Evolutionary conservation across 1,140 invertebrate species (phyloP).

Genomic region (Streblospio benedicti): DNA sequence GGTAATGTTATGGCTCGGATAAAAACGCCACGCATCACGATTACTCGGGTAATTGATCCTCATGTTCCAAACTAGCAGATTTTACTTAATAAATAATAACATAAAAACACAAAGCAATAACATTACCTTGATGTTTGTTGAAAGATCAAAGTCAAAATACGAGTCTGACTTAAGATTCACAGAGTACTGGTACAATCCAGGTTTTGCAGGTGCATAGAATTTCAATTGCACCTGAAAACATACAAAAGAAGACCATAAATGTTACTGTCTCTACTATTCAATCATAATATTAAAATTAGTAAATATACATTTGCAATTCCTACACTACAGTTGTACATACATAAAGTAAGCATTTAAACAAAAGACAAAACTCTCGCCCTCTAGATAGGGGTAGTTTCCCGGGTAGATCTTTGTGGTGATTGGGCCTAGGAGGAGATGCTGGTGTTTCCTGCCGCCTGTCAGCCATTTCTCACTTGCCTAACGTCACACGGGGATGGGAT

Average conservation of each 20-base stretch:
- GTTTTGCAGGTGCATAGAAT: conserved; percentile 89
- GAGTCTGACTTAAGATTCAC: conserved; percentile 91
- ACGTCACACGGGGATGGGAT: too few species aligned
- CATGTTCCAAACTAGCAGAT: not conserved
- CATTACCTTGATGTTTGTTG: conserved; percentile 38
- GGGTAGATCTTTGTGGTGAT: too few species aligned
- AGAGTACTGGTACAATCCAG: conserved; percentile 85
- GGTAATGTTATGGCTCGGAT: too few species aligned
- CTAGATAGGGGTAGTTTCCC: too few species aligned
- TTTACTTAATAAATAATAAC: not conserved
- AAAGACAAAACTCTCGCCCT: too few species aligned
- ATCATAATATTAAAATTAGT: not conserved
- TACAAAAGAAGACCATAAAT: not conserved
- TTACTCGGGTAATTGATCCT: too few species aligned
- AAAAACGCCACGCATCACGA: too few species aligned
- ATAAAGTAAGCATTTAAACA: not conserved
- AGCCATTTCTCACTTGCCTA: too few species aligned
- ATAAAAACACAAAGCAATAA: not conserved
- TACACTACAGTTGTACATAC: too few species aligned
- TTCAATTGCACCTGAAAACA: conserved; percentile 73
- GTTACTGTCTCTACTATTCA: not conserved
- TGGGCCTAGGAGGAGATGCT: too few species aligned
- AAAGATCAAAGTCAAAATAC: conserved; percentile 57
- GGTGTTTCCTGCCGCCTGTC: too few species aligned
- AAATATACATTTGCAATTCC: not conserved